Evolutionary conservation across 2,113 vertebrate species (phyloP).

Genomic region (Fulmarus glacialis): DNA sequence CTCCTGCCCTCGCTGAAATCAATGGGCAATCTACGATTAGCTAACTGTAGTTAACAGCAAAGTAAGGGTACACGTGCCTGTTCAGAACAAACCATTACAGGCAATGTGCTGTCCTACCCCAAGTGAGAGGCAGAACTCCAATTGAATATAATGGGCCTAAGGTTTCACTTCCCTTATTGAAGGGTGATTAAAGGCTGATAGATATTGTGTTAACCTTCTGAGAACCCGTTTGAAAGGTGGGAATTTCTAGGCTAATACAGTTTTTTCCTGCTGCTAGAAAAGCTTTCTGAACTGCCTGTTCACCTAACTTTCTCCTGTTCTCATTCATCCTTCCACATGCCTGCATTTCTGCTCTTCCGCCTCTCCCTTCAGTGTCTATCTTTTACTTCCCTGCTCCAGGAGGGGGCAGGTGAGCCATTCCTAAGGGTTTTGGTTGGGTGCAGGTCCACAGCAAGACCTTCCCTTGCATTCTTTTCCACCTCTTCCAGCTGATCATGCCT

Average conservation of each 20-base stretch:
- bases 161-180: not conserved
- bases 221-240: not conserved
- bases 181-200: not conserved
- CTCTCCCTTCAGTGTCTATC: not conserved
- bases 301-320: not conserved
- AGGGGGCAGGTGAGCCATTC: not conserved
- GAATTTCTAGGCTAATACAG: not conserved
- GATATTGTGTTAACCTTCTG: not conserved
- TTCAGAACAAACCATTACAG: not conserved
- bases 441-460: not conserved
- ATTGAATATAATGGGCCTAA: fast-evolving
- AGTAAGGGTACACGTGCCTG: not conserved
- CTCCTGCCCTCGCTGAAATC: not conserved
- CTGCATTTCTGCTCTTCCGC: not conserved
- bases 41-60: not conserved
- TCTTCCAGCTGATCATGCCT: not conserved
- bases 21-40: not conserved
- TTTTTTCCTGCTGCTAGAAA: not conserved
- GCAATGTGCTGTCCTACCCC: not conserved
- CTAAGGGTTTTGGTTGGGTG: not conserved
- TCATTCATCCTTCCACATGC: not conserved
- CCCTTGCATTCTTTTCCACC: not conserved
- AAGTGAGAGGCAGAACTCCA: not conserved
- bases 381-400: not conserved
- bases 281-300: not conserved